Evolutionary conservation across 2,113 vertebrate genomes (phyloP), one percentile per base, ranked within the genome.

Genomic region (Arvicanthis niloticus): DNA sequence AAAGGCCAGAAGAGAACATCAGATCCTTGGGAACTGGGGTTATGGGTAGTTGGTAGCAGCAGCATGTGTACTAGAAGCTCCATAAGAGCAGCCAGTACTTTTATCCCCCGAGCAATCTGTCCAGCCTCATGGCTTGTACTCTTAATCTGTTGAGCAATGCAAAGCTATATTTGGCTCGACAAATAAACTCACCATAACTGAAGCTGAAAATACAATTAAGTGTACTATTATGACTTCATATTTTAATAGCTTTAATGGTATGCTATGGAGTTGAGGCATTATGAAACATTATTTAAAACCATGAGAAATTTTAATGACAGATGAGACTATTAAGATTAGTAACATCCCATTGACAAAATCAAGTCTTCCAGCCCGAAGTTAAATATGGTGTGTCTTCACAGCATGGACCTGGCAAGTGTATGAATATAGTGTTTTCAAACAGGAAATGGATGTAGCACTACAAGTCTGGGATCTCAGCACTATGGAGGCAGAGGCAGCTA

Each of bases 181-280:
- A 92, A 10, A 78, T 89, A 72, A 96, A 67, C 17, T 21, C 78
- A 84, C 58, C 68, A 37, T 24, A 73, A 62, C 12, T 56, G n/a
- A 96, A 87, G 37, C 24, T 91, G 29, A 93, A 90, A 95, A 95
- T 90, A 42, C 1, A 93, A 85, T 60, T 95, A 60, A 72, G 76
- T 65, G 72, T 26, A 65, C 56, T 76, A 86, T n/a, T 73, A 48
- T 82, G 8, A 17, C 0, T 37, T 70, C 73, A 37, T 51, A 70
- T 80, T 75, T 87, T 88, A 93, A 72, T 24, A 73, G 16, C 40
- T 84, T 37, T 90, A 82, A 5, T 89, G 76, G 76, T 95, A 11
- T 37, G 76, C 75, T 56, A 76, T 90, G 16, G 13, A 88, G 78
- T 34, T 31, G 1, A 91, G 7, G 1, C 3, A 89, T 88, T 88